A percentile compares a stretch with the other conserved stretches of the same genome.
Evolutionary conservation across 1,140 invertebrate genomes (phyloP).

Genomic region (Phenacoccus solenopsis): DNA sequence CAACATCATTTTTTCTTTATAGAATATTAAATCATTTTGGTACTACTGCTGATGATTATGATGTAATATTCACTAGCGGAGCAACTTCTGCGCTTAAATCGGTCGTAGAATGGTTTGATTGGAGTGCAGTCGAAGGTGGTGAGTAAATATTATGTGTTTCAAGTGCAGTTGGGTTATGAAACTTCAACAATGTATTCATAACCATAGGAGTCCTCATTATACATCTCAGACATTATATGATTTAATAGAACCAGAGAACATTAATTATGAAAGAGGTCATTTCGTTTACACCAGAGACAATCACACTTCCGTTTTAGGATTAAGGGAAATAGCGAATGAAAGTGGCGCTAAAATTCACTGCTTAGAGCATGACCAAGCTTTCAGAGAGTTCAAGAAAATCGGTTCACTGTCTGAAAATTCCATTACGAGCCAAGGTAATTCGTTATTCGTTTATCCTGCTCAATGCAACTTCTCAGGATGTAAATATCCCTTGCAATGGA

Average conservation of each 20-base stretch:
- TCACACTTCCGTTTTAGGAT: constrained; percentile 88
- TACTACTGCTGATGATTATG: constrained; percentile 64
- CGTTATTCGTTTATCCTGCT: constrained; percentile 75
- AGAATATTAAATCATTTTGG: constrained; percentile 78
- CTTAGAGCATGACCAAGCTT: constrained; percentile 31
- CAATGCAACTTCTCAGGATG: constrained; percentile 90
- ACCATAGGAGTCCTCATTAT: no score
- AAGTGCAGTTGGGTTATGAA: neutral
- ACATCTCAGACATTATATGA: no score
- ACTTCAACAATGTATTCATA: neutral
- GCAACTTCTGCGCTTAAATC: constrained; percentile 73
- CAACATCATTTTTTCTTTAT: constrained; percentile 26
- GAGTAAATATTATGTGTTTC: neutral
- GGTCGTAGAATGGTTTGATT: constrained; percentile 69
- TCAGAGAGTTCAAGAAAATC: constrained; percentile 22
- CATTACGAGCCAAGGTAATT: constrained; percentile 35
- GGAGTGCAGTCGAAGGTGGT: constrained; percentile 1
- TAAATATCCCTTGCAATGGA: constrained; percentile 71
- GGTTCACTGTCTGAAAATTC: neutral
- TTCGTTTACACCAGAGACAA: constrained; percentile 81
- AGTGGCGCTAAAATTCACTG: constrained; percentile 33
- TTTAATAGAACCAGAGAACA: neutral
- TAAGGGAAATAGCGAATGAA: constrained; percentile 51
- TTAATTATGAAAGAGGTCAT: constrained; percentile 35
- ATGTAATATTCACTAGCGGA: constrained; percentile 81